phyloP scores from a whole-genome alignment of 2,888 invertebrate genomes.

The Hypsopygia costalis region DNA sequence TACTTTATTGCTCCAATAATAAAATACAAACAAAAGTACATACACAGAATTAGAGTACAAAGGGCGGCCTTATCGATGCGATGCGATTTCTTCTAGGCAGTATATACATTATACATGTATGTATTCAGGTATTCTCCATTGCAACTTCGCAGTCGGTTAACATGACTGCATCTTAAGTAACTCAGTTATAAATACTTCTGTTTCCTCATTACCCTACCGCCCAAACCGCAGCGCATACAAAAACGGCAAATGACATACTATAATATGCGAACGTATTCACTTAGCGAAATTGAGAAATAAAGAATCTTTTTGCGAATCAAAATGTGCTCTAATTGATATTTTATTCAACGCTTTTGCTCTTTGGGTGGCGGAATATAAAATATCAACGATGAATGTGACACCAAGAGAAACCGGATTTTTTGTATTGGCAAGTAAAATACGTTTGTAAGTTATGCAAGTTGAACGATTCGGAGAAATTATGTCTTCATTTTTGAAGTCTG shows the following conservation, averaged over 20 bases:
- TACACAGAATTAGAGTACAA: too few species aligned
- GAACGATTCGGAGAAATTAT: conserved; percentile 9
- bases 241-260: conserved; percentile 74
- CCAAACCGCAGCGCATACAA: conserved; percentile 63
- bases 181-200: conserved; percentile 63
- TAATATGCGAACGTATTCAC: conserved; percentile 64
- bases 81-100: too few species aligned
- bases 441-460: conserved; percentile 19
- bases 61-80: too few species aligned
- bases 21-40: too few species aligned
- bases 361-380: conserved; percentile 70
- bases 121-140: too few species aligned
- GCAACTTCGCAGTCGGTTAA: too few species aligned
- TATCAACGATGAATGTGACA: conserved; percentile 62
- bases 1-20: too few species aligned
- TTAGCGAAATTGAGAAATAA: conserved; percentile 75
- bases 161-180: conserved; percentile 49
- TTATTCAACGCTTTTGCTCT: conserved; percentile 67
- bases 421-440: conserved; percentile 45
- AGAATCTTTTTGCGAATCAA: conserved; percentile 53
- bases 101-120: too few species aligned
- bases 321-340: conserved; percentile 76
- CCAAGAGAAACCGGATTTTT: conserved; percentile 35
- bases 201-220: conserved; percentile 74
- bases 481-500: too few species aligned